Base-by-base conservation (phyloP, 2,888 invertebrate species). In the Argyresthia goedartella region DNA sequence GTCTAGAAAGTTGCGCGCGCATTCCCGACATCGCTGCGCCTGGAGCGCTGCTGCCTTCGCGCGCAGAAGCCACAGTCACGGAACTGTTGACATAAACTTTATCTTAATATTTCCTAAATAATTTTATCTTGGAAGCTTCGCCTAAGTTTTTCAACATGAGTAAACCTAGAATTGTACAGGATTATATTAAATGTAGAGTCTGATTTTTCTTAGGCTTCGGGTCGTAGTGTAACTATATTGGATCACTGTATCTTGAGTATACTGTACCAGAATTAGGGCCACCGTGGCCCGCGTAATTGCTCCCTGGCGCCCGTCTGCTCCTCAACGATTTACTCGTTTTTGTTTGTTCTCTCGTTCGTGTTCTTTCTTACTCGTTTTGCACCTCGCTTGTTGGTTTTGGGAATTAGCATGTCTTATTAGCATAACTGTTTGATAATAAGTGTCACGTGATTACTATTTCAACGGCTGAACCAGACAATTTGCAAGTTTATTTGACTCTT, bases 361-460 rank as follows among this genome's bases (percentile, higher is more conserved):
- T 64, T 66, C 71, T 66, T 66, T 65, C 64, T 60, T 58, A 57
- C 57, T 63, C 69, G 68, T 76, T 76, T 75, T 71, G 67, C 67
- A 69, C 68, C 56, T 62, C 66, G 74, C 74, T 79, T 86, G 86
- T 86, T 86, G 86, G 81, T 86, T 86, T 86, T 85, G 73, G 77
- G 76, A 85, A 86, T 86, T 86, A 86, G 86, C 82, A 80, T 81
- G 86, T 85, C 86, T 84, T 84, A 81, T 86, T 85, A 84, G 77
- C 85, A 81, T 86, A 80, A 75, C 81, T 76, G 78, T 73, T 73
- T 70, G 82, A 81, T 84, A 82, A 75, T 64, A n/a, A n/a, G n/a
- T n/a, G n/a, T n/a, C n/a, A 68, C 66, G 58, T 51, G 76, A 82
- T 85, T 79, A 76, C 71, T 77, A 77, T 80, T 79, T 79, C 75